phyloP scores from a whole-genome alignment of 2,888 invertebrate genomes.

The Chloroclystis v-ata region DNA sequence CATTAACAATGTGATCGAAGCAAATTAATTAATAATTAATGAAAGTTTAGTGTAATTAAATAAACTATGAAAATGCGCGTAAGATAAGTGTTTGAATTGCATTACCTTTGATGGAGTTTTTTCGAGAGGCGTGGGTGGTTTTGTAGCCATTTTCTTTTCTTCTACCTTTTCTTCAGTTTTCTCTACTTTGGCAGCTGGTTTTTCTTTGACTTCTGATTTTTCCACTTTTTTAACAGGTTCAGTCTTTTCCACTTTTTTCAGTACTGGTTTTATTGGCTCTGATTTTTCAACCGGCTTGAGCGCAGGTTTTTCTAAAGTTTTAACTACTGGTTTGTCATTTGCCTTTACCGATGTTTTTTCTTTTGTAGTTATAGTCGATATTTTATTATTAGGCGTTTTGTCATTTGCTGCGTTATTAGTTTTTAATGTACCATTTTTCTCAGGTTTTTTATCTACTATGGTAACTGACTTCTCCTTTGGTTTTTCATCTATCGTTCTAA shows the following conservation, averaged over 20 bases:
- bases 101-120: constrained; percentile 64
- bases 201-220: constrained; percentile 27
- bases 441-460: constrained; percentile 60
- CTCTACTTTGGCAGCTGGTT: constrained; percentile 35
- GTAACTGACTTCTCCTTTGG: constrained; percentile 66
- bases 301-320: constrained; percentile 34
- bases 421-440: constrained; percentile 48
- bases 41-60: too few species aligned
- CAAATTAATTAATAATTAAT: too few species aligned
- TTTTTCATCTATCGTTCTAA: constrained; percentile 68
- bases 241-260: constrained; percentile 24
- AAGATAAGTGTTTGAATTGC: too few species aligned
- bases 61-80: too few species aligned
- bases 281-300: constrained; percentile 34
- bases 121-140: constrained; percentile 63
- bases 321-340: constrained; percentile 35
- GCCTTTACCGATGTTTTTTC: constrained; percentile 37
- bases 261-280: constrained; percentile 20
- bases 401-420: constrained; percentile 41
- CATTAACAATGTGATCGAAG: too few species aligned
- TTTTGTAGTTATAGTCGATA: constrained; percentile 31
- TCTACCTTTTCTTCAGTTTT: constrained; percentile 47
- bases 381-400: constrained; percentile 34
- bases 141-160: constrained; percentile 65
- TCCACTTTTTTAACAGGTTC: constrained; percentile 22